Evolutionary conservation across 2,888 invertebrate genomes (phyloP).

Genomic region (Odontocolon sp.): DNA sequence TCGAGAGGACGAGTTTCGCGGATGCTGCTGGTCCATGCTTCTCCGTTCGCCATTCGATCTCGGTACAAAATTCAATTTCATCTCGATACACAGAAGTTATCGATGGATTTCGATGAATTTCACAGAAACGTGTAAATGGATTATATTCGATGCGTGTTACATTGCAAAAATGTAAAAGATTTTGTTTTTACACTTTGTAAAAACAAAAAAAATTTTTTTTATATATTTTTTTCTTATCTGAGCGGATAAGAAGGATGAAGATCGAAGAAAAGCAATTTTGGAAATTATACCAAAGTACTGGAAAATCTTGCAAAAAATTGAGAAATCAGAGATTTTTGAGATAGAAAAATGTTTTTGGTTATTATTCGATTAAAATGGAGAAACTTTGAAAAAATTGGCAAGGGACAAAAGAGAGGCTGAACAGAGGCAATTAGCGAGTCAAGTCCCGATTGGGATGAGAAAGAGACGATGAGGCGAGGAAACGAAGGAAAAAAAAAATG

Average conservation of each 20-base stretch:
- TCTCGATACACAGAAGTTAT: slow-evolving; percentile 23
- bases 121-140: neutral
- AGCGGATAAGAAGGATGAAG: no score
- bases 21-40: no score
- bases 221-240: no score
- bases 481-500: neutral
- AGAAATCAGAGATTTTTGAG: neutral
- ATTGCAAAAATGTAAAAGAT: no score
- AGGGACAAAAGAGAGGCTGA: slow-evolving; percentile 21
- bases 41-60: slow-evolving; percentile 23
- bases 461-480: neutral
- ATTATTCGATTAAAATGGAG: neutral
- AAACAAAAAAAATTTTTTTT: no score
- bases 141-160: no score
- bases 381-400: neutral
- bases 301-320: no score
- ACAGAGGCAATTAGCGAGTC: slow-evolving; percentile 34
- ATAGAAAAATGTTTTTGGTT: no score
- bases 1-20: slow-evolving; percentile 14
- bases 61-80: slow-evolving; percentile 44
- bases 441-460: slow-evolving; percentile 1
- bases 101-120: neutral
- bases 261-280: no score
- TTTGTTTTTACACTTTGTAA: no score
- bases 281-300: no score